Evolutionary conservation across 2,888 invertebrate genomes (phyloP).

Genomic region (Drosophila paucipuncta): DNA sequence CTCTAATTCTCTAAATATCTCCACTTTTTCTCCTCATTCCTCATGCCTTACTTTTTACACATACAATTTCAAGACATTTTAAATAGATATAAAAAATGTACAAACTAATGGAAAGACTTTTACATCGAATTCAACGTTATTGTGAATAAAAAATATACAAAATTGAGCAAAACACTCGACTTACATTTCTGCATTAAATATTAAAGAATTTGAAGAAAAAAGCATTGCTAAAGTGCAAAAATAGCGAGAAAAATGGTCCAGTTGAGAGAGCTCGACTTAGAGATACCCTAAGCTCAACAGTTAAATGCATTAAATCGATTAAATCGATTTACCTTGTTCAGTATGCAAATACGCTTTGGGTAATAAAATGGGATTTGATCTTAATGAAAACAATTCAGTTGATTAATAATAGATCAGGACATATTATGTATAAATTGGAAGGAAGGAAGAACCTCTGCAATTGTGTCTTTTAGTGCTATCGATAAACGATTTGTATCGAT

Average conservation of each 20-base stretch:
- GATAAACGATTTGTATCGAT: neutral
- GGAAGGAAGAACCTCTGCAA: neutral
- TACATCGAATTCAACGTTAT: neutral
- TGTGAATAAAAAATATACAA: fast-evolving
- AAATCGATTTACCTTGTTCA: neutral
- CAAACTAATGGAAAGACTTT: neutral
- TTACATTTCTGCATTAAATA: neutral
- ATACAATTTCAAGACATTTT: neutral
- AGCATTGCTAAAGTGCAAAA: neutral
- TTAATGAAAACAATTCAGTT: neutral
- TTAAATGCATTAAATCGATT: too few relatives aligned
- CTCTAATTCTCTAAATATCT: neutral
- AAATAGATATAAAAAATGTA: neutral
- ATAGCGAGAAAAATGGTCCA: neutral
- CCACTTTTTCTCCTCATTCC: neutral
- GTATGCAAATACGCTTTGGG: neutral
- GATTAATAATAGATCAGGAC: neutral
- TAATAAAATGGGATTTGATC: neutral
- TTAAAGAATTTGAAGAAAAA: neutral
- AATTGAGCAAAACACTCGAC: neutral
- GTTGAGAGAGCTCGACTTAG: neutral
- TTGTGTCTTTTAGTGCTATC: neutral
- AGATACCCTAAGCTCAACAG: neutral
- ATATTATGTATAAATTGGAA: neutral
- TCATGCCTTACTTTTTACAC: neutral